Evolutionary conservation across 2,113 vertebrate species (phyloP).

Genomic region (Caranx ignobilis): DNA sequence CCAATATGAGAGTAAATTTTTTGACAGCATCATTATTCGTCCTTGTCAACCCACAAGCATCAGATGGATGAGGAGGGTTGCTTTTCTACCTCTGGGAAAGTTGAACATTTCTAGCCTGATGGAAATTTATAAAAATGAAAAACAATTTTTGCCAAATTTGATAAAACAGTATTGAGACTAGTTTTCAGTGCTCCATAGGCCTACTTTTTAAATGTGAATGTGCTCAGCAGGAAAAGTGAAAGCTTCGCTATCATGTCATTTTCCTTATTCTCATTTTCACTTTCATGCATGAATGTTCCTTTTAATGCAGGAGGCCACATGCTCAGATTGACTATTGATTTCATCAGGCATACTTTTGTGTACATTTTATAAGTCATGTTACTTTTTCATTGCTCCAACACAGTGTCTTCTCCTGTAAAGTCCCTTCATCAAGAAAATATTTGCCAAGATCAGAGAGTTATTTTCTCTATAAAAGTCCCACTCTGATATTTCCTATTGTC

Average conservation of each 20-base stretch:
- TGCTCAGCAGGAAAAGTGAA: neutral
- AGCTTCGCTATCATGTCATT: neutral
- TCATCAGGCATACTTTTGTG: constrained; percentile 14
- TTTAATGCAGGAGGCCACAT: neutral
- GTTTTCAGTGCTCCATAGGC: neutral
- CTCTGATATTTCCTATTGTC: constrained; percentile 33
- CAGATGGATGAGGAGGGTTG: neutral
- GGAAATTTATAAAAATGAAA: neutral
- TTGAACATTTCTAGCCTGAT: neutral
- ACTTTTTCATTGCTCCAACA: neutral
- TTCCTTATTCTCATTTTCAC: neutral
- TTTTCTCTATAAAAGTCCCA: constrained; percentile 2
- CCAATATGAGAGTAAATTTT: neutral
- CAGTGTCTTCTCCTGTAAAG: neutral
- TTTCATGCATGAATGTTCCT: neutral
- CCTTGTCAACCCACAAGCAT: neutral
- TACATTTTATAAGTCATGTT: neutral
- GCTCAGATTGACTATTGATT: constrained; percentile 26
- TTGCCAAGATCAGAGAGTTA: neutral
- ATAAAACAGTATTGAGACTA: neutral
- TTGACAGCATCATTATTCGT: neutral
- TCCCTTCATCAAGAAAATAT: constrained; percentile 30
- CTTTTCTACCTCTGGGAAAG: neutral
- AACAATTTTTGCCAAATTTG: neutral
- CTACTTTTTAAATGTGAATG: neutral